These are phyloP conservation scores for Clivina fossor DNA, from an alignment of 2,888 invertebrate species.

Conservation along the genomic window DNA sequence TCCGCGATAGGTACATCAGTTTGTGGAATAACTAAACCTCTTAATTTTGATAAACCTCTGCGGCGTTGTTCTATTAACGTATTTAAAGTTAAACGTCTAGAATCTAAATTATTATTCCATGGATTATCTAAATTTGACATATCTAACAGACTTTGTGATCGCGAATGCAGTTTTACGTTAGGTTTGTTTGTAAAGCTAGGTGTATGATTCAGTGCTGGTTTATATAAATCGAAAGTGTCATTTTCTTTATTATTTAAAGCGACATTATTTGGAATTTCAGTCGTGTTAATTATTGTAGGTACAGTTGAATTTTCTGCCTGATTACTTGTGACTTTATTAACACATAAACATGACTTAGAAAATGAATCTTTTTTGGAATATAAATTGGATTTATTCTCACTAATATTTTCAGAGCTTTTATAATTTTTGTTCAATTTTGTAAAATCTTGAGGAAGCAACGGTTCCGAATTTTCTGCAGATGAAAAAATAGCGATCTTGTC, in stretches of 20 bases:
- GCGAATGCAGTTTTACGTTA: slow-evolving; percentile 49
- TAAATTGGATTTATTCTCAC: slow-evolving; percentile 16
- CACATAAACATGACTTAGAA: slow-evolving; percentile 33
- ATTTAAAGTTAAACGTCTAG: slow-evolving; percentile 56
- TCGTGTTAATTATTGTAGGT: not conserved
- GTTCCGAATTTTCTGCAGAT: slow-evolving; percentile 54
- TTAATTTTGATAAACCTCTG: slow-evolving; percentile 78
- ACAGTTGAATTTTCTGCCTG: slow-evolving; percentile 18
- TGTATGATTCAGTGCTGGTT: slow-evolving; percentile 17
- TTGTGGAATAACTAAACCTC: slow-evolving; percentile 88
- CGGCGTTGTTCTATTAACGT: slow-evolving; percentile 76
- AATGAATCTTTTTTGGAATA: slow-evolving; percentile 19
- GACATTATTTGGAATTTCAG: not conserved
- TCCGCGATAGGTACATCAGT: slow-evolving; percentile 56
- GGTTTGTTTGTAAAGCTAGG: slow-evolving; percentile 32
- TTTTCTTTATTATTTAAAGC: not conserved
- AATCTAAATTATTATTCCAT: slow-evolving; percentile 48
- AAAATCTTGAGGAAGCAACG: slow-evolving; percentile 27
- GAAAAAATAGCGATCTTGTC: slow-evolving; percentile 90
- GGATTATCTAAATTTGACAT: slow-evolving; percentile 46
- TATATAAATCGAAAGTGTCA: slow-evolving; percentile 6
- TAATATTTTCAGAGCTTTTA: slow-evolving; percentile 37
- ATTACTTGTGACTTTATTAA: slow-evolving; percentile 31
- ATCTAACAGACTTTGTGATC: slow-evolving; percentile 58
- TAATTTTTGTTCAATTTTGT: slow-evolving; percentile 30